phyloP scores from a whole-genome alignment of 1,140 invertebrate genomes.

The Protaetia brevitarsis region DNA sequence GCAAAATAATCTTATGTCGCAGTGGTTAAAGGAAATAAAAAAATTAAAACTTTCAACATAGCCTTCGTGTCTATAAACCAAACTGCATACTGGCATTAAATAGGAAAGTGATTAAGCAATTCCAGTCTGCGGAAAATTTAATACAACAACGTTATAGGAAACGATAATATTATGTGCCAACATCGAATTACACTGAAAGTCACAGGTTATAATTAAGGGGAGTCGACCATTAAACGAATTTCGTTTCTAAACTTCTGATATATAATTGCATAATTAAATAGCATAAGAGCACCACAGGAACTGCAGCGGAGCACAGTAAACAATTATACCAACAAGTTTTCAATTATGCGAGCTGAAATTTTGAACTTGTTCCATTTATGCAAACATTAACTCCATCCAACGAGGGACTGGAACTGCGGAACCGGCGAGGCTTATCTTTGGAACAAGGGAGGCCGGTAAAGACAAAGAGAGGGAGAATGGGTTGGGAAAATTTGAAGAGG shows the following conservation, averaged over 20 bases:
- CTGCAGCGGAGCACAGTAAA: conserved; percentile 5
- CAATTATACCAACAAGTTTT: conserved; percentile 10
- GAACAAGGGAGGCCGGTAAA: neutral
- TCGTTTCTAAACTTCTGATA: neutral
- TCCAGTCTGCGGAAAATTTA: no score
- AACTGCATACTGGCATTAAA: no score
- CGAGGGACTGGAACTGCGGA: neutral
- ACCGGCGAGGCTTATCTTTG: neutral
- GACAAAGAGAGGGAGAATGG: neutral
- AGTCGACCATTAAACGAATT: neutral
- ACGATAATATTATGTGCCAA: no score
- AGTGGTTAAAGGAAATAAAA: no score
- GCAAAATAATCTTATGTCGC: no score
- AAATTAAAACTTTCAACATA: no score
- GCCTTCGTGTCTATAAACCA: no score
- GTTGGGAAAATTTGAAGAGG: neutral
- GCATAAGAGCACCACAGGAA: neutral
- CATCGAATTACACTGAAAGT: no score
- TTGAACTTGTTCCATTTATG: conserved; percentile 16
- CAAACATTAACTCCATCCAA: conserved; percentile 1
- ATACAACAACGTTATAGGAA: no score
- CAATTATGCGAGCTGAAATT: conserved; percentile 12
- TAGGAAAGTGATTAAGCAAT: no score
- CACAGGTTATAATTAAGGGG: no score
- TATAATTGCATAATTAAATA: conserved; percentile 5